phyloP scores from a whole-genome alignment of 53 echinoderm and acorn worm genomes.

The Hippasteria phrygiana region DNA sequence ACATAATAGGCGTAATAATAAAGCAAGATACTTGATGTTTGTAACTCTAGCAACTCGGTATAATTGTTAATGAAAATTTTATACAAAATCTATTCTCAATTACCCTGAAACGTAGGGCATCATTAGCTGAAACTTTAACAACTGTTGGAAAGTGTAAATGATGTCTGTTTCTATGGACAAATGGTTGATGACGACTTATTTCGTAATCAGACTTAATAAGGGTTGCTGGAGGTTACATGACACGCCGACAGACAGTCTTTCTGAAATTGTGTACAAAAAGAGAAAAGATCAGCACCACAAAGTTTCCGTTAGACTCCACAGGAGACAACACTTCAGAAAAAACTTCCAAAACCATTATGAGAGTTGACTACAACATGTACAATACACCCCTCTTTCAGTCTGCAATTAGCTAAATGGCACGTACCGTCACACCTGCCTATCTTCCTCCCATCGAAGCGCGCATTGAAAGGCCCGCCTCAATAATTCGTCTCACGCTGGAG shows the following conservation, averaged over 20 bases:
- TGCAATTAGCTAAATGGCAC: not conserved
- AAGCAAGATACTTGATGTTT: too few species aligned
- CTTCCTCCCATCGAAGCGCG: not conserved
- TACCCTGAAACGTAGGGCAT: too few species aligned
- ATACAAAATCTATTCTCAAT: too few species aligned
- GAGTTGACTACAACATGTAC: not conserved
- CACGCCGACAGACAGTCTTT: too few species aligned
- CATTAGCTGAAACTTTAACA: too few species aligned
- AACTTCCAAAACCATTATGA: not conserved
- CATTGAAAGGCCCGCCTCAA: conserved; percentile 5
- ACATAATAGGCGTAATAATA: too few species aligned
- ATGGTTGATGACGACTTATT: too few species aligned
- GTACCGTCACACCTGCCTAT: not conserved
- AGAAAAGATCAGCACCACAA: not conserved
- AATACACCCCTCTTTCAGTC: not conserved
- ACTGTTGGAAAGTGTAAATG: too few species aligned
- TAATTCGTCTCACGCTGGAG: not conserved
- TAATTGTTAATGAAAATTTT: too few species aligned
- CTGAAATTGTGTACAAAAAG: not conserved
- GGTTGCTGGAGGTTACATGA: not conserved
- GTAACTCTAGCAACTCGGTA: too few species aligned
- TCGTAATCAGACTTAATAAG: too few species aligned
- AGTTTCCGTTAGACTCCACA: not conserved
- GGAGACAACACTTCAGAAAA: not conserved
- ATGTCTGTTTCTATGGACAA: too few species aligned